These are phyloP conservation scores for Danio choprae DNA, from an alignment of 2,797 vertebrate species.

Conservation along the genomic window DNA sequence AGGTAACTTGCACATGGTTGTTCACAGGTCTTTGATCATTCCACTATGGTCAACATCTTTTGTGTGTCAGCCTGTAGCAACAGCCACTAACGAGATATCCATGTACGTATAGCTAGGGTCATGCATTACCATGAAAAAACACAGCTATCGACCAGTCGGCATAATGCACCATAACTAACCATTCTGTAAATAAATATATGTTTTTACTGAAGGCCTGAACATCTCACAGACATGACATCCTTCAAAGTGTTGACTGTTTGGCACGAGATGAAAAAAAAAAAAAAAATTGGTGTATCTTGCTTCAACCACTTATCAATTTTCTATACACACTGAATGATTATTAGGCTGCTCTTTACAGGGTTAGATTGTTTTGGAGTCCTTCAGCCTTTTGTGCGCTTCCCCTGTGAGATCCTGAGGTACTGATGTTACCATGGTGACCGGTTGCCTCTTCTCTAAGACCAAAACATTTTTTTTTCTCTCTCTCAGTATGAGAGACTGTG, in stretches of 20 bases:
- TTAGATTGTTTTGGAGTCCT: constrained; percentile 47
- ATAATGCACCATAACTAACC: too few relatives aligned
- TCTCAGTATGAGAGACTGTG: constrained; percentile 36
- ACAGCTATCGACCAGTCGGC: too few relatives aligned
- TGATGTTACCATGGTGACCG: constrained; percentile 62
- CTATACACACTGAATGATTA: constrained; percentile 18
- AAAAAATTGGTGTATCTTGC: neutral
- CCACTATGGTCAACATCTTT: too few relatives aligned
- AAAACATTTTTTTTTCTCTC: constrained; percentile 47
- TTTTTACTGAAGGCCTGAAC: neutral
- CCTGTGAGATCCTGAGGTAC: constrained; percentile 52
- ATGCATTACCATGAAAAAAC: too few relatives aligned
- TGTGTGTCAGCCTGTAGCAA: too few relatives aligned
- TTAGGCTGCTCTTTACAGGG: constrained; percentile 38
- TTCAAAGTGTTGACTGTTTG: neutral
- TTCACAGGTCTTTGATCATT: too few relatives aligned
- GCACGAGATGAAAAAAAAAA: neutral
- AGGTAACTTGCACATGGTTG: too few relatives aligned
- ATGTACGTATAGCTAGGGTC: too few relatives aligned
- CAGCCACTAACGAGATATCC: too few relatives aligned
- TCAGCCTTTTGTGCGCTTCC: constrained; percentile 48
- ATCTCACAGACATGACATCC: neutral
- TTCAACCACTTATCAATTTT: constrained; percentile 14
- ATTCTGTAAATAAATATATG: too few relatives aligned
- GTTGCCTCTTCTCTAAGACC: constrained; percentile 55